phyloP scores from a whole-genome alignment of 2,113 vertebrate species.

The Mustelus asterias region DNA sequence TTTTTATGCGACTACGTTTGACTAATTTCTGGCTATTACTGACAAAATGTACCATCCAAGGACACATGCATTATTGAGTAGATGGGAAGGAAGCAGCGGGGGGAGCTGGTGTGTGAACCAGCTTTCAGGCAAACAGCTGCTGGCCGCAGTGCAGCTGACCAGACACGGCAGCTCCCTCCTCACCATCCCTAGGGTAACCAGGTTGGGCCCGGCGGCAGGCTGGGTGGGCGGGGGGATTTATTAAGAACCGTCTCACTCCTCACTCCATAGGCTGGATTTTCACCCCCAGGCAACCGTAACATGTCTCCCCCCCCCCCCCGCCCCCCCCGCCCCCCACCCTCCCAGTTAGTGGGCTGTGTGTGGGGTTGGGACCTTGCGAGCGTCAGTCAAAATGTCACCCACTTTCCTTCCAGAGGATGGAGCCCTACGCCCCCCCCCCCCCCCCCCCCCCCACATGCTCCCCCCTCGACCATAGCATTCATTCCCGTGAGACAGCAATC shows the following conservation, averaged over 20 bases:
- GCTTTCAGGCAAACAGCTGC: background rate
- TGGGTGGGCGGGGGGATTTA: too few relatives aligned
- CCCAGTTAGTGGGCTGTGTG: too few relatives aligned
- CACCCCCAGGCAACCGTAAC: too few relatives aligned
- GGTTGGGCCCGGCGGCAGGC: background rate
- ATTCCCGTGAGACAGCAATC: background rate
- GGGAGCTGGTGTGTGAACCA: background rate
- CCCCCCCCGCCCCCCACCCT: too few relatives aligned
- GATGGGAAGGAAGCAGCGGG: background rate
- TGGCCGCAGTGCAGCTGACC: background rate
- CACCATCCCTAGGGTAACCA: background rate
- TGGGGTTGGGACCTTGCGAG: too few relatives aligned
- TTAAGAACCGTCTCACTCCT: background rate
- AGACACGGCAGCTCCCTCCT: background rate
- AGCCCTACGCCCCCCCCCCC: too few relatives aligned
- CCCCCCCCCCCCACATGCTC: too few relatives aligned
- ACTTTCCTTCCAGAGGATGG: too few relatives aligned
- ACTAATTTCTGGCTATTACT: conserved; percentile 28
- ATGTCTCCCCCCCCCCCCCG: too few relatives aligned
- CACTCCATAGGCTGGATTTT: background rate
- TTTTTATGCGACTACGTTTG: background rate
- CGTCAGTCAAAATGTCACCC: too few relatives aligned
- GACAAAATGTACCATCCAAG: conserved; percentile 34
- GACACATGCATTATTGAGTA: conserved; percentile 24
- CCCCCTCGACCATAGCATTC: too few relatives aligned